Percentiles rank a stretch among this genome's conserved stretches.
phyloP scores from a whole-genome alignment of 2,797 vertebrate species.

The Eleutherodactylus coqui region DNA sequence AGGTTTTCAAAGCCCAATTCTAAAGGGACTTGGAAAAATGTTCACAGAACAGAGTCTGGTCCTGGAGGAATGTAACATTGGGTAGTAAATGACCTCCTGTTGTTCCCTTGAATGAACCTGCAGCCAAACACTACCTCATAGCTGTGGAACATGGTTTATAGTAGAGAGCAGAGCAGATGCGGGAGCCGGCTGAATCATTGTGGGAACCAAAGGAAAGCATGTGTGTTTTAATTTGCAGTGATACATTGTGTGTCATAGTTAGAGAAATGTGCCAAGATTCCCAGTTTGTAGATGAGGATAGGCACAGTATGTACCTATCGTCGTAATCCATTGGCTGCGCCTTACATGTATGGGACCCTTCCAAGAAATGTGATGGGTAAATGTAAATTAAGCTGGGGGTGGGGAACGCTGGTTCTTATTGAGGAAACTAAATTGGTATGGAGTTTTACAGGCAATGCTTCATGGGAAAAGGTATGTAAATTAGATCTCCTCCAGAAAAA shows the following conservation, averaged over 20 bases:
- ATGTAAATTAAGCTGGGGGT: no score
- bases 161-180: constrained; percentile 41
- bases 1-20: constrained; percentile 8
- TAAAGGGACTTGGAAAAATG: constrained; percentile 34
- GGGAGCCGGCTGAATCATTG: constrained; percentile 53
- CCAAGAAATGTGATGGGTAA: neutral
- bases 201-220: constrained; percentile 38
- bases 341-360: neutral
- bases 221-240: constrained; percentile 48
- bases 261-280: constrained; percentile 26
- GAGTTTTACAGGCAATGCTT: no score
- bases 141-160: constrained; percentile 36
- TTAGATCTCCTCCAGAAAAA: no score
- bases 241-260: constrained; percentile 43
- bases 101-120: constrained; percentile 47
- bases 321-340: neutral
- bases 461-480: no score
- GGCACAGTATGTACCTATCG: neutral
- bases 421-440: no score
- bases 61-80: constrained; percentile 23
- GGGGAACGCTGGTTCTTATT: no score
- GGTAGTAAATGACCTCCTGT: constrained; percentile 36
- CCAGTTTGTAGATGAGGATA: neutral
- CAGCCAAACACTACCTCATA: constrained; percentile 59
- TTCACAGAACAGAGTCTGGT: constrained; percentile 27